A percentile compares a stretch with the other conserved stretches of the same genome.
These are phyloP conservation scores for Busseola fusca DNA, from an alignment of 2,888 invertebrate species.

Conservation along the genomic window DNA sequence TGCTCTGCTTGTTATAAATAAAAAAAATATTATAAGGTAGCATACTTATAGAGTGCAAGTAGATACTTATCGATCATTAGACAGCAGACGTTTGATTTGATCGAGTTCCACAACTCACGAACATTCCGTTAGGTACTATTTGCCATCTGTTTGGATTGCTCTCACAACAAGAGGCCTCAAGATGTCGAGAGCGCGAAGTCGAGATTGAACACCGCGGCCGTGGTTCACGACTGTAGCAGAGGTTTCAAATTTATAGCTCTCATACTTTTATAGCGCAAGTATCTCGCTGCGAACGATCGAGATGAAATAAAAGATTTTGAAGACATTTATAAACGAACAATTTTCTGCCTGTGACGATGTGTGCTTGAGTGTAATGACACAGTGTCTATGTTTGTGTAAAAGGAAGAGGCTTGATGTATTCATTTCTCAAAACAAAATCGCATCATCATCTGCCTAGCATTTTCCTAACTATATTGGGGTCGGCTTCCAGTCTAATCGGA, in stretches of 20 bases:
- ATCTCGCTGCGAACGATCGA: constrained; percentile 23
- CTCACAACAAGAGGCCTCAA: constrained; percentile 61
- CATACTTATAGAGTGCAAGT: neutral
- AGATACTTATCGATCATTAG: constrained; percentile 30
- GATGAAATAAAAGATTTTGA: constrained; percentile 18
- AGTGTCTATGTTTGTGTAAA: constrained; percentile 11
- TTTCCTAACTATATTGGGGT: no score
- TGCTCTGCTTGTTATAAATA: no score
- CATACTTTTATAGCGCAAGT: constrained; percentile 19
- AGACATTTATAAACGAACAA: neutral
- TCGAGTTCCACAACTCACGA: constrained; percentile 44
- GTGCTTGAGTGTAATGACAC: no score
- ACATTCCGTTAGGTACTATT: constrained; percentile 61
- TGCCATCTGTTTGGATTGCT: constrained; percentile 65
- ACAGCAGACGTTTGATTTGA: constrained; percentile 25
- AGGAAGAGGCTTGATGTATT: constrained; percentile 12
- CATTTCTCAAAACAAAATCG: constrained; percentile 6
- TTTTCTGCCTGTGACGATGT: no score
- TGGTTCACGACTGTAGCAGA: constrained; percentile 31
- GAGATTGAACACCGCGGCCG: constrained; percentile 45
- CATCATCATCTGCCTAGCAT: no score
- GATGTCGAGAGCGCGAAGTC: constrained; percentile 61
- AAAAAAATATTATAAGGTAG: no score
- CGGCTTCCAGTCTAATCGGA: no score
- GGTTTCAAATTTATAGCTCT: constrained; percentile 42